phyloP scores from a whole-genome alignment of 2,113 vertebrate genomes.

The Elaphurus davidianus region DNA sequence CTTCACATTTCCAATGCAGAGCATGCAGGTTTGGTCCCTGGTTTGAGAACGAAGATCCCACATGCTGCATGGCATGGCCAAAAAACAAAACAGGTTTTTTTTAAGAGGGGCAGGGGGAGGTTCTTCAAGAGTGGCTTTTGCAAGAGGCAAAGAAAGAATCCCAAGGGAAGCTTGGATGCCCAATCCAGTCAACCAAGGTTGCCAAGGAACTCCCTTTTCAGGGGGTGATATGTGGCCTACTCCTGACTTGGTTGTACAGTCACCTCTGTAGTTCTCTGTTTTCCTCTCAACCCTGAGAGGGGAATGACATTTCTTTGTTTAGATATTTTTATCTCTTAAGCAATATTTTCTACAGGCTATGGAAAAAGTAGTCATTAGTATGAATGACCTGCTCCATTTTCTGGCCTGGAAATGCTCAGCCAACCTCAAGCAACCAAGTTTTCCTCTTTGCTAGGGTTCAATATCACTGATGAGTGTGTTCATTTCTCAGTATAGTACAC shows the following conservation, averaged over 20 bases:
- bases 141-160: conserved; percentile 19
- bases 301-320: conserved; percentile 34
- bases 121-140: not conserved
- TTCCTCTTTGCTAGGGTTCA: conserved; percentile 45
- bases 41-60: not conserved
- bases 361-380: conserved; percentile 10
- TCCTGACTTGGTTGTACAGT: not conserved
- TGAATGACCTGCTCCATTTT: conserved; percentile 31
- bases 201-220: not conserved
- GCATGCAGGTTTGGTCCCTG: not conserved
- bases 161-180: not conserved
- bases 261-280: not conserved
- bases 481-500: conserved; percentile 1
- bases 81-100: not conserved
- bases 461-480: not conserved
- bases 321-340: conserved; percentile 19
- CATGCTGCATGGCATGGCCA: not conserved
- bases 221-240: not conserved
- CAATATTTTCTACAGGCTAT: conserved; percentile 39
- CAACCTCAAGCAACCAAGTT: conserved; percentile 8
- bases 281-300: not conserved
- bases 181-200: not conserved
- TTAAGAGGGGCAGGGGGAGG: not conserved
- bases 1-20: not conserved
- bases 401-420: conserved; percentile 22